A percentile compares a stretch with the other conserved stretches of the same genome.
Evolutionary conservation across 2,113 vertebrate species (phyloP).

Genomic region (Coregonus clupeaformis): DNA sequence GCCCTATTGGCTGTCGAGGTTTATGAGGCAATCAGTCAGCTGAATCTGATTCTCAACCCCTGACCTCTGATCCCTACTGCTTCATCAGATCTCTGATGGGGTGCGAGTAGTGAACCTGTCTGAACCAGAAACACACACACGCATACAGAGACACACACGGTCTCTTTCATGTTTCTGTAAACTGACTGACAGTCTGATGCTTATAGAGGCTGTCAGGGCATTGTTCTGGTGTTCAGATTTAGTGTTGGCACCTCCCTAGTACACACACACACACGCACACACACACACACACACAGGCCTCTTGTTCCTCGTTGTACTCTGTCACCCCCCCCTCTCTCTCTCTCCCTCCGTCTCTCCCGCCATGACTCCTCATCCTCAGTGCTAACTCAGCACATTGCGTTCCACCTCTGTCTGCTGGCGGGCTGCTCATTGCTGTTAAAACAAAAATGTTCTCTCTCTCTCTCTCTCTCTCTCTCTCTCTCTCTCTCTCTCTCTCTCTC

Average conservation of each 20-base stretch:
- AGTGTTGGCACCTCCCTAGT: neutral
- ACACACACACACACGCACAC: neutral
- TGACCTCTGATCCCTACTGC: slow-evolving; percentile 9
- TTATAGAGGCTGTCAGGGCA: slow-evolving; percentile 43
- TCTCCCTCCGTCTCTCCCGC: neutral
- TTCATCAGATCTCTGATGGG: neutral
- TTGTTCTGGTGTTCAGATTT: slow-evolving; percentile 19
- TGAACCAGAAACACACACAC: neutral
- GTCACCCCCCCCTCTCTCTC: slow-evolving; percentile 8
- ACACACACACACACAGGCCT: neutral
- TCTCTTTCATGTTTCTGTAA: slow-evolving; percentile 35
- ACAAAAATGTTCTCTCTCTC: slow-evolving; percentile 2
- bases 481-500: slow-evolving; percentile 8
- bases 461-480: neutral
- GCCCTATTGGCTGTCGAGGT: slow-evolving; percentile 12
- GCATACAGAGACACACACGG: slow-evolving; percentile 8
- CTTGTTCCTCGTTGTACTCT: neutral
- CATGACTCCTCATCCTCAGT: slow-evolving; percentile 13
- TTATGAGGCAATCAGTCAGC: slow-evolving; percentile 6
- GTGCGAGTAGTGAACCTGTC: neutral
- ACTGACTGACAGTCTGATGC: slow-evolving; percentile 33
- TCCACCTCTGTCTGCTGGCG: slow-evolving; percentile 19
- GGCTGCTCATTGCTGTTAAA: slow-evolving; percentile 22
- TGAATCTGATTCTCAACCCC: slow-evolving; percentile 5
- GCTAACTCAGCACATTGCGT: slow-evolving; percentile 55